Conservation (phyloP, 2,797 vertebrate species). For the Mus spretus region DNA sequence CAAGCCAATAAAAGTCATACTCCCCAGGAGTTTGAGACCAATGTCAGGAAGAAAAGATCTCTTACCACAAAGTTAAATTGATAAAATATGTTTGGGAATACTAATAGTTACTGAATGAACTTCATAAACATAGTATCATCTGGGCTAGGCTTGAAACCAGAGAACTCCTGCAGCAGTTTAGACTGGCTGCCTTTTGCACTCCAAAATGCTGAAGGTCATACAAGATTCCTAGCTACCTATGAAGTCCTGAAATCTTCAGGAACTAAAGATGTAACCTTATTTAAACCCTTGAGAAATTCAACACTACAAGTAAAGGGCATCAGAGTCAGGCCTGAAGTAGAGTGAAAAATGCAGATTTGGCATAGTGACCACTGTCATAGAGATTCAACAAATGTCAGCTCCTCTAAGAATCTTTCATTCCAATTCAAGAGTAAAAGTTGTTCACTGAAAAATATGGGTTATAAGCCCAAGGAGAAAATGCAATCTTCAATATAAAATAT, state of each 20-base stretch:
- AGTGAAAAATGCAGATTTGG: not conserved
- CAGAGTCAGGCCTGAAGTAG: not conserved
- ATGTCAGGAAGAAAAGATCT: not conserved
- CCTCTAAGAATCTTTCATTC: not conserved
- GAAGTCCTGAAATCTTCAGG: constrained; percentile 37
- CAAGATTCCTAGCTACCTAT: not conserved
- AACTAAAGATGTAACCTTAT: constrained; percentile 50
- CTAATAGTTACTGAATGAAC: not conserved
- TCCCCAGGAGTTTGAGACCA: not conserved
- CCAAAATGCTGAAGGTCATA: constrained; percentile 47
- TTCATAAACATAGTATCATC: not conserved
- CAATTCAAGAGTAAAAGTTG: not conserved
- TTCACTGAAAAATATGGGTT: not conserved
- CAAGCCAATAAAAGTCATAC: not conserved
- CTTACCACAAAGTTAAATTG: not conserved
- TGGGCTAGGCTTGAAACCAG: not conserved
- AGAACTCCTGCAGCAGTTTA: constrained; percentile 12
- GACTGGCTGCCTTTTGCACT: constrained; percentile 39
- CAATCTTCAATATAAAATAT: constrained; percentile 28
- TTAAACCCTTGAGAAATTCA: constrained; percentile 59
- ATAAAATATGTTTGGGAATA: not conserved
- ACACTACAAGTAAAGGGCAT: constrained; percentile 36
- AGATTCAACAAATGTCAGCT: not conserved
- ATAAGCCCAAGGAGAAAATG: not conserved
- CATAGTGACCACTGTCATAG: not conserved